Base-by-base conservation (phyloP, 1,140 invertebrate species). In the Drosophila albomicans region DNA sequence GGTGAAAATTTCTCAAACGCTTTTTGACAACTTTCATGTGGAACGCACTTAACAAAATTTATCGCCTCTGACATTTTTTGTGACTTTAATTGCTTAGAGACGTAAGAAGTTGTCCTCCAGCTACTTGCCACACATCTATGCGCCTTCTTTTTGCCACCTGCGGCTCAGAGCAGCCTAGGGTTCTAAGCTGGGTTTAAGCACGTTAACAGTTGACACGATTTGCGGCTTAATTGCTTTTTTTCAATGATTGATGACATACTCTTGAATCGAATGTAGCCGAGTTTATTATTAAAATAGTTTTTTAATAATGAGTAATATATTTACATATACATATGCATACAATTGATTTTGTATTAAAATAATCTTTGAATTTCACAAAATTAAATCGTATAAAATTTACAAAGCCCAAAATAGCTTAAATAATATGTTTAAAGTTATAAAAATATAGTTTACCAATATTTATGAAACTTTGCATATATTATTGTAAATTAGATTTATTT, bases 41-140 rank as follows among this genome's bases (percentile, higher is more conserved):
- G 80, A 87, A 89, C 84, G 84, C 84, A 87, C 84, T 87, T 89
- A 87, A 87, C 87, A 77, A 80, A 78, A 87, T 87, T 87, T 87
- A 87, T 87, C 84, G 84, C 80, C 51, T 75, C 85, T 77, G 77
- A 84, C 85, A 89, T 89, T 87, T 81, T 88, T 84, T 78, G 80
- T 84, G 85, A 79, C 84, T 87, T 87, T 89, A 87, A 87, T 88
- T 87, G 84, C 85, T 75, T 67, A 71, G 74, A 48, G 67, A 46
- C 45, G 63, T 68, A 71, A 70, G 82, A 68, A 76, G 64, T 57
- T 57, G 82, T 64, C 64, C 63, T 62, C 52, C 56, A 64, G 79
- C 82, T 79, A 77, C 84, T 82, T 88, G 68, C 74, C 30, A 35
- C 30, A 25, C 20, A 35, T 51, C 35, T 61, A 15, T 71, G 51